Percentiles rank a stretch among this genome's conserved stretches.
Conservation (phyloP, 2,113 vertebrate species). For the Nibea albiflora region DNA sequence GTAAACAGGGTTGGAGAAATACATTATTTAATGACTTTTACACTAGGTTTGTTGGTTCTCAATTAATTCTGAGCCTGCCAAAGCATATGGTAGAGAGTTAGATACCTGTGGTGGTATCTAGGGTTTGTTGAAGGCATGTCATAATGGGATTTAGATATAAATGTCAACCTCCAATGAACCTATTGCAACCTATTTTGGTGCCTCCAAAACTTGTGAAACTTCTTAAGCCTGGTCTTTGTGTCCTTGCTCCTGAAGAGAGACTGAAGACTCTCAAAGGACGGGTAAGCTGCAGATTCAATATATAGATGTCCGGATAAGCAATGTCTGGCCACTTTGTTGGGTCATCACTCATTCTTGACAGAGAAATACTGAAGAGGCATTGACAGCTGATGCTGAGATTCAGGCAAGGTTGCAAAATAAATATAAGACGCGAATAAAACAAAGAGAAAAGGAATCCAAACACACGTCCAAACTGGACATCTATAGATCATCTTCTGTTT, state of each 20-base stretch:
- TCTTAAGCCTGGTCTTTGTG: neutral
- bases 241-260: neutral
- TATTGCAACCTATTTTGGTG: neutral
- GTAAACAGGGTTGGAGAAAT: constrained; percentile 1
- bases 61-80: neutral
- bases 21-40: constrained; percentile 16
- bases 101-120: neutral
- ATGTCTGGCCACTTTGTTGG: neutral
- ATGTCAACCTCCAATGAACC: neutral
- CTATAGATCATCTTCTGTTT: too few species aligned
- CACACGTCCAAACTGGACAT: neutral
- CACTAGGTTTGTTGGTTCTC: neutral
- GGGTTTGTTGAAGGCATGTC: neutral
- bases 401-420: neutral
- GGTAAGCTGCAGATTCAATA: neutral
- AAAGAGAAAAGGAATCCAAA: neutral
- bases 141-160: neutral
- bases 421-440: too few species aligned
- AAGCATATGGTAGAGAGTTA: neutral
- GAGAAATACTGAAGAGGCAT: neutral
- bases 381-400: neutral
- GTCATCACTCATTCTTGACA: neutral
- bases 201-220: neutral
- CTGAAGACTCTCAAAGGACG: neutral
- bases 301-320: neutral